Evolutionary conservation across 2,888 invertebrate species (phyloP), one percentile per base, ranked within the genome.

Genomic region (Embidobia sp.): DNA sequence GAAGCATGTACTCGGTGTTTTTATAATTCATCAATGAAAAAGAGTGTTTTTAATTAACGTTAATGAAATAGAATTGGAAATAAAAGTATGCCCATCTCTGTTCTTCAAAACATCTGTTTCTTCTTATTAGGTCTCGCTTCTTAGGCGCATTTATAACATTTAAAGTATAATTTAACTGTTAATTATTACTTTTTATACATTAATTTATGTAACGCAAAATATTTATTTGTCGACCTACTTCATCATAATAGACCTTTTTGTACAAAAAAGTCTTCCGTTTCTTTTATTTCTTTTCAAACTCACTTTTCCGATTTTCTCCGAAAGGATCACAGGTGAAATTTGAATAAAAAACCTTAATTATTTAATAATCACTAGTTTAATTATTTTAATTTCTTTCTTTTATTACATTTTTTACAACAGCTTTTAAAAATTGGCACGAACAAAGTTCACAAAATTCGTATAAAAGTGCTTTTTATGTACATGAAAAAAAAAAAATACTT

Each of bases 161-260:
- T 8, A 55, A 57, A 51, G n/a, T 29, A 33, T 53, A 37, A 15
- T 53, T 63, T 42, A 31, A n/a, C n/a, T 27, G 48, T 67, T 57
- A 67, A 53, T 18, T 37, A 42, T 10, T n/a, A n/a, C n/a, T 31
- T 49, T 74, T 66, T 74, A 66, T 73, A 64, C 40, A 49, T 73
- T 64, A 57, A 74, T 66, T 74, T 66, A 66, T 74, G 66, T 74
- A 49, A 3, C 13, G 31, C 37, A n/a, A 48, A 48, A 63, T 73
- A 73, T 73, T 73, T 64, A 73, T 64, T 73, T 64, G 57, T 63
- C 46, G 26, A 46, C 37, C 53, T 53, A 48, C 26, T 63, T 53
- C 63, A 53, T 29, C 63, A 19, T 46, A 51, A 72, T 55, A 72
- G 53, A 72, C 13, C 27, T n/a, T 46, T 72, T 72, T 72, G 53